phyloP scores from a whole-genome alignment of 2,797 vertebrate species.

The Podargus strigoides region DNA sequence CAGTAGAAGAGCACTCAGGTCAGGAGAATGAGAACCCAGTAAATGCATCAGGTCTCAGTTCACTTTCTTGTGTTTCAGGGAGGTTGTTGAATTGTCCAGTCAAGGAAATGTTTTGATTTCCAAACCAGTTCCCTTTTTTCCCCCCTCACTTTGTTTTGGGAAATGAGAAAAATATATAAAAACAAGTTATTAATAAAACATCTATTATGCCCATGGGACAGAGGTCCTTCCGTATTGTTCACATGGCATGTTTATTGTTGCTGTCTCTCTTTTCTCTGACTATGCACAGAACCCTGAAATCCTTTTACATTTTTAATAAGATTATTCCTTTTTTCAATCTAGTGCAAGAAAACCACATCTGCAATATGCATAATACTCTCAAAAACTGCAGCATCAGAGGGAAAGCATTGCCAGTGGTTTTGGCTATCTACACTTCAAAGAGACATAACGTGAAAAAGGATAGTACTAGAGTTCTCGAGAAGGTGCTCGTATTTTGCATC shows the following conservation, averaged over 20 bases:
- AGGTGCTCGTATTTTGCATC: slow-evolving; percentile 14
- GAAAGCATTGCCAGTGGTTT: slow-evolving; percentile 29
- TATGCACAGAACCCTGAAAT: slow-evolving; percentile 67
- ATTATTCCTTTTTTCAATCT: slow-evolving; percentile 62
- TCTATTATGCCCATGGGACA: slow-evolving; percentile 59
- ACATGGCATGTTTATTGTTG: slow-evolving; percentile 70
- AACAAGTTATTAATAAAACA: slow-evolving; percentile 68
- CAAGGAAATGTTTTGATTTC: slow-evolving; percentile 25
- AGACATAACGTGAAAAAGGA: neutral
- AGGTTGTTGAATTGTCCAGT: neutral
- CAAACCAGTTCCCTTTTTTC: neutral
- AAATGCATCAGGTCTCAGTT: neutral
- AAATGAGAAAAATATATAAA: slow-evolving; percentile 61
- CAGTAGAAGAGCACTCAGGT: neutral
- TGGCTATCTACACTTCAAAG: slow-evolving; percentile 42
- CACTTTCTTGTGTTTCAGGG: neutral
- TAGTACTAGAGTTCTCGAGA: neutral
- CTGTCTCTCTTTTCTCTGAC: slow-evolving; percentile 66
- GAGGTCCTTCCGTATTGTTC: slow-evolving; percentile 66
- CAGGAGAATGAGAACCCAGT: neutral
- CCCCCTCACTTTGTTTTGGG: neutral
- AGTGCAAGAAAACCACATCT: slow-evolving; percentile 51
- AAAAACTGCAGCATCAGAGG: slow-evolving; percentile 54
- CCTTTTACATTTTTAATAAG: slow-evolving; percentile 75
- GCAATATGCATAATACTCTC: slow-evolving; percentile 61